Evolutionary conservation across 2,797 vertebrate genomes (phyloP), one percentile per base, ranked within the genome.

Genomic region (Chromobotia macracanthus): DNA sequence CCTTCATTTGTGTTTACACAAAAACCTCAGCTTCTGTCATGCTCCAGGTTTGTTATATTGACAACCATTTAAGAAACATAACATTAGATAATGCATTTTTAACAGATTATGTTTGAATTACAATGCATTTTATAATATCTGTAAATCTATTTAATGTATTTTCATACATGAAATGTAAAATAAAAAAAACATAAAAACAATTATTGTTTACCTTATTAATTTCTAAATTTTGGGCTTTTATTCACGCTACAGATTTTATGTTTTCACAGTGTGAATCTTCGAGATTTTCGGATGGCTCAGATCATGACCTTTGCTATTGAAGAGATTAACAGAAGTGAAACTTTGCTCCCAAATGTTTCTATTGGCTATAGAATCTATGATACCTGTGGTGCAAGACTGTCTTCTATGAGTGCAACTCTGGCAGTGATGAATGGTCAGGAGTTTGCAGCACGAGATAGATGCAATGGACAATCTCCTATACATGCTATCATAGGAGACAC

Each of bases 341-440:
- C 41, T 64, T 82, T 93, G 79, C 93, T 94, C 19, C 90, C 90
- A 0, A 90, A 90, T 80, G 80, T 93, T 41, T 87, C 90, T 3
- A 83, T 94, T 1, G 93, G 93, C 35, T 94, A 93, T 48, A 89
- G 87, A 51, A 92, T 94, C 79, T 92, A 92, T 81, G 93, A 94
- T 84, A 92, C 87, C 56, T 94, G 93, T 86, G 90, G 88, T 53
- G 92, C 90, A 13, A 91, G 88, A 3, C 72, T 92, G 38, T 85
- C 85, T 28, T 91, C 92, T 11, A 90, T 92, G 89, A 90, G 87
- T 60, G 86, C 89, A 1, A 90, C 84, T 15, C 90, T 93, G 92
- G 89, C 88, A 12, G 72, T 93, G 28, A 85, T 93, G 86, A 93
- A 93, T 12, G 82, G 89, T 3, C 82, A 28, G 82, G 19, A 89